Conservation (phyloP, 2,113 vertebrate species). For the Urocolius indicus region DNA sequence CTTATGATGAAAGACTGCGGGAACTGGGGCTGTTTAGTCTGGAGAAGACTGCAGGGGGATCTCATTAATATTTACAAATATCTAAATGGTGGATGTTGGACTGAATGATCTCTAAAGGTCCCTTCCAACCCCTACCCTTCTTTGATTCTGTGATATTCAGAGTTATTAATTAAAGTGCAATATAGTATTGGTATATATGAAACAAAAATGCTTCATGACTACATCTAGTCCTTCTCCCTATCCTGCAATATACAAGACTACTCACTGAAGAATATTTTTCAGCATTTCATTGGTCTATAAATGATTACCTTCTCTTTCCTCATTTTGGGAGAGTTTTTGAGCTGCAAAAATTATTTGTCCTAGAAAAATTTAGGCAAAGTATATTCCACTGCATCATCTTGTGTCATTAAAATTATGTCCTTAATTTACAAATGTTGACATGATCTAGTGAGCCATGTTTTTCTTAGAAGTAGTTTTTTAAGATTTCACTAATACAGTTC, state of each 20-base stretch:
- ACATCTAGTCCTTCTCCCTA: background rate
- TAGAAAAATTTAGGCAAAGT: background rate
- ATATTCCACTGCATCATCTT: background rate
- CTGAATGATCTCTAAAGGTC: too few relatives aligned
- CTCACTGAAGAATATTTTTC: background rate
- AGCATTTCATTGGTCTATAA: background rate
- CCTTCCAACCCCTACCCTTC: too few relatives aligned
- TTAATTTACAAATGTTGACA: background rate
- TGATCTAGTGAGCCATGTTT: background rate
- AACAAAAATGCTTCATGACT: background rate
- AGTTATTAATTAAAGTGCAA: background rate
- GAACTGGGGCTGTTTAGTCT: too few relatives aligned
- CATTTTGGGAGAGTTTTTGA: background rate
- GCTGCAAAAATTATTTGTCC: background rate
- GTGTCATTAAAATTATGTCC: background rate
- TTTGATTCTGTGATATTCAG: background rate
- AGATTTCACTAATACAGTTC: background rate
- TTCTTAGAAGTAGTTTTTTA: background rate
- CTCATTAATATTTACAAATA: too few relatives aligned
- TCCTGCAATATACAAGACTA: background rate
- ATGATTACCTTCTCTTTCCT: background rate
- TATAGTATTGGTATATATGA: background rate
- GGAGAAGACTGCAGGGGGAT: too few relatives aligned
- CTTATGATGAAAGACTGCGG: too few relatives aligned
- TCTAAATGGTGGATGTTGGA: too few relatives aligned